A percentile compares a stretch with the other conserved stretches of the same genome.
These are phyloP conservation scores for Dasypolia templi DNA, from an alignment of 2,888 invertebrate genomes.

Conservation along the genomic window DNA sequence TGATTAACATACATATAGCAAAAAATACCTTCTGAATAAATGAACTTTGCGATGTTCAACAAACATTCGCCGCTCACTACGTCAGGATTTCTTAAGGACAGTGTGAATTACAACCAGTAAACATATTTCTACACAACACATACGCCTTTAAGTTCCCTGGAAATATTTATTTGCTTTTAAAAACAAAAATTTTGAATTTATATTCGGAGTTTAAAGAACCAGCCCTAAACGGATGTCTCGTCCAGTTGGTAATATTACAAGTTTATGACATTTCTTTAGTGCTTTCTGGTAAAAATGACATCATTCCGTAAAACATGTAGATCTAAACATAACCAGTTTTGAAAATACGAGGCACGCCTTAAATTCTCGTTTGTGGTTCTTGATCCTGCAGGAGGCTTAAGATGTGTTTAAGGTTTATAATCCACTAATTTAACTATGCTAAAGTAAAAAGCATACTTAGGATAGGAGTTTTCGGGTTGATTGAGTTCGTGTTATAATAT, in stretches of 20 bases:
- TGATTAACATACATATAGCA: slow-evolving; percentile 61
- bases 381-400: neutral
- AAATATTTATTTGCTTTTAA: neutral
- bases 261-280: slow-evolving; percentile 49
- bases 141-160: neutral
- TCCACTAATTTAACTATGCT: neutral
- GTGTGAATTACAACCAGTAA: slow-evolving; percentile 32
- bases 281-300: slow-evolving; percentile 50
- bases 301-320: slow-evolving; percentile 52
- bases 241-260: slow-evolving; percentile 18
- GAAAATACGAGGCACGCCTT: slow-evolving; percentile 48
- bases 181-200: slow-evolving; percentile 2
- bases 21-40: slow-evolving; percentile 59
- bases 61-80: slow-evolving; percentile 57
- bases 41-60: slow-evolving; percentile 50
- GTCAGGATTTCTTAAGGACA: slow-evolving; percentile 44
- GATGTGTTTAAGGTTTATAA: neutral
- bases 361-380: slow-evolving; percentile 15
- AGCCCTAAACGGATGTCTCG: slow-evolving; percentile 48
- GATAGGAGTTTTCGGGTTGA: neutral
- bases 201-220: slow-evolving; percentile 30
- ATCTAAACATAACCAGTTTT: slow-evolving; percentile 28
- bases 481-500: neutral
- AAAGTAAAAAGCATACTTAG: neutral
- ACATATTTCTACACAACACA: slow-evolving; percentile 16